These are phyloP conservation scores for Cataglyphis altisquamis DNA, from an alignment of 2,888 invertebrate species.

Conservation along the genomic window DNA sequence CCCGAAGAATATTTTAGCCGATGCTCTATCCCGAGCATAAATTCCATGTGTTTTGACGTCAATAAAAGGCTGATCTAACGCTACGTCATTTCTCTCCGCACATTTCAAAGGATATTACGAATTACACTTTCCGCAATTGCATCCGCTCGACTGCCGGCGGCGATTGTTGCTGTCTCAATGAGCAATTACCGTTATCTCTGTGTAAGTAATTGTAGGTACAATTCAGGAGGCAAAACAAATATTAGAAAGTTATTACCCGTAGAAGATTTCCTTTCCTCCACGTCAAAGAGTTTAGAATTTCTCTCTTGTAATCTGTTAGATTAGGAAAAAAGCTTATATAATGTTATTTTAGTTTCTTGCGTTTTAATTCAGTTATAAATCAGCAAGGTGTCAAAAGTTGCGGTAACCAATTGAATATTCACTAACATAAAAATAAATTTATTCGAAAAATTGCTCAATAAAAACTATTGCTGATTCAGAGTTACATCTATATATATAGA, in stretches of 20 bases:
- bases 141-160: neutral
- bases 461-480: neutral
- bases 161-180: constrained; percentile 24
- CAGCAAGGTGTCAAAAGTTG: neutral
- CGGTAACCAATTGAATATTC: neutral
- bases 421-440: neutral
- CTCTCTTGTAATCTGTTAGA: neutral
- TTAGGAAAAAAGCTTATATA: neutral
- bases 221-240: constrained; percentile 21
- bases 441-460: neutral
- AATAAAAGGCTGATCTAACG: constrained; percentile 43
- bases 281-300: neutral
- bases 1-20: constrained; percentile 36
- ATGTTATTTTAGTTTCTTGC: neutral
- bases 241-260: neutral
- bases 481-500: neutral
- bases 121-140: constrained; percentile 43
- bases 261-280: neutral
- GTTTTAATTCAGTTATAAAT: neutral
- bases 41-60: constrained; percentile 31
- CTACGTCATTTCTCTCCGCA: constrained; percentile 37
- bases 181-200: constrained; percentile 24
- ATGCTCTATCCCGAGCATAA: neutral
- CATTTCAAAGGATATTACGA: constrained; percentile 37
- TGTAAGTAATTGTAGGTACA: constrained; percentile 31